Base-by-base conservation (phyloP, 2,888 invertebrate species). In the Drosophila kanekoi region DNA sequence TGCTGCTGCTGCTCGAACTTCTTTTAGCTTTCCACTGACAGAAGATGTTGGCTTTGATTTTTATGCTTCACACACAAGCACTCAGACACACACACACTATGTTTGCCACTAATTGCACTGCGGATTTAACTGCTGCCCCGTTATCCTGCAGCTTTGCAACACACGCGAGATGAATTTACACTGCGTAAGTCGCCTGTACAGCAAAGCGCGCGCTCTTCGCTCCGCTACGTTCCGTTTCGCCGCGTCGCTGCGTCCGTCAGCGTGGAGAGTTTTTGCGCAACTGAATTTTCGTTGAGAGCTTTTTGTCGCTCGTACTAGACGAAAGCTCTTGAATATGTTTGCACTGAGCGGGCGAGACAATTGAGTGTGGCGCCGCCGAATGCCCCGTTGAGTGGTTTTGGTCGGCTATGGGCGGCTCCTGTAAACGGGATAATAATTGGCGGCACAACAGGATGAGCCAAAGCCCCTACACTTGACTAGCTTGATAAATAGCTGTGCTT, bases 241-340 rank as follows among this genome's bases (percentile, higher is more conserved):
- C 62, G 73, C 47, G 35, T 41, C 44, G 62, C 23, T 51, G 51
- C 74, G 75, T 83, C 86, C 87, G 77, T 41, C 52, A 61, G 49
- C 64, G 72, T 80, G 79, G 80, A 88, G 81, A 81, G 80, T 81
- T 81, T 77, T 77, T 81, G 78, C 82, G 81, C 82, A 84, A 89
- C 86, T 88, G 63, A 77, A 65, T 56, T 76, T 74, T 72, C 44
- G 65, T 52, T 49, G 5, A 43, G 40, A 81, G 84, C 88, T 88
- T 81, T 83, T 20, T 8, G 41, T 41, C 49, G 56, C 45, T 70
- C 54, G 61, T 64, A 54, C 66, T 23, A 53, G 65, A 49, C 32
- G 41, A 70, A 72, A 79, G 84, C 84, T 82, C 69, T 59, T 49
- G n/a, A 28, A 45, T 16, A 14, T 35, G 40, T 40, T 69, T 52